Percentiles rank a stretch among this genome's conserved stretches.
phyloP scores from a whole-genome alignment of 92 coral and sea anemone species.

The Isaurus tuberculatus region DNA sequence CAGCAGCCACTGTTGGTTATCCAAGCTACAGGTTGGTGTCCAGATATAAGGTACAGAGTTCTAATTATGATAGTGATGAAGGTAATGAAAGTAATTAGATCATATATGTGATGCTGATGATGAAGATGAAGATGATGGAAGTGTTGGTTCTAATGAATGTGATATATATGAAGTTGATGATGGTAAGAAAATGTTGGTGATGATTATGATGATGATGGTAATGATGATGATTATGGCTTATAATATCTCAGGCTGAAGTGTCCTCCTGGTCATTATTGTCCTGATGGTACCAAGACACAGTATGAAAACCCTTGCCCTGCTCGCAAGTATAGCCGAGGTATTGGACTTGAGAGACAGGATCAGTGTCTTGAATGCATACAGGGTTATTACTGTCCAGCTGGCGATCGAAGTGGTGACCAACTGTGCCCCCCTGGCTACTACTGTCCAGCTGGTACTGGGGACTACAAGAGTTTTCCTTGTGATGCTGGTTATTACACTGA shows the following conservation, averaged over 20 bases:
- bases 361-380: slow-evolving; percentile 78
- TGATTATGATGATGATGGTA: neutral
- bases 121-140: neutral
- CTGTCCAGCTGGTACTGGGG: slow-evolving; percentile 70
- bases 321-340: slow-evolving; percentile 73
- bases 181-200: too few species aligned
- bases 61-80: too few species aligned
- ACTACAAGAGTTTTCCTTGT: slow-evolving; percentile 59
- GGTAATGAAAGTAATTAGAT: too few species aligned
- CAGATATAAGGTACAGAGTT: neutral
- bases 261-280: slow-evolving; percentile 94
- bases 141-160: too few species aligned
- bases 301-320: slow-evolving; percentile 84
- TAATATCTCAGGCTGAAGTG: slow-evolving; percentile 73
- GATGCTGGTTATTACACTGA: slow-evolving; percentile 89
- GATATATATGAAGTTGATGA: too few species aligned
- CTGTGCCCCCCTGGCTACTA: slow-evolving; percentile 89
- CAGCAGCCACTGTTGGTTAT: slow-evolving; percentile 86
- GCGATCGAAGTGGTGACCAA: slow-evolving; percentile 84
- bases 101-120: too few species aligned
- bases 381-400: slow-evolving; percentile 88
- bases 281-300: slow-evolving; percentile 79
- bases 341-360: slow-evolving; percentile 83
- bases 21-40: slow-evolving; percentile 76
- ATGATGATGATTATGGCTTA: neutral